Percentiles rank a stretch among this genome's conserved stretches.
Evolutionary conservation across 2,797 vertebrate genomes (phyloP).

Genomic region (Lacerta agilis): DNA sequence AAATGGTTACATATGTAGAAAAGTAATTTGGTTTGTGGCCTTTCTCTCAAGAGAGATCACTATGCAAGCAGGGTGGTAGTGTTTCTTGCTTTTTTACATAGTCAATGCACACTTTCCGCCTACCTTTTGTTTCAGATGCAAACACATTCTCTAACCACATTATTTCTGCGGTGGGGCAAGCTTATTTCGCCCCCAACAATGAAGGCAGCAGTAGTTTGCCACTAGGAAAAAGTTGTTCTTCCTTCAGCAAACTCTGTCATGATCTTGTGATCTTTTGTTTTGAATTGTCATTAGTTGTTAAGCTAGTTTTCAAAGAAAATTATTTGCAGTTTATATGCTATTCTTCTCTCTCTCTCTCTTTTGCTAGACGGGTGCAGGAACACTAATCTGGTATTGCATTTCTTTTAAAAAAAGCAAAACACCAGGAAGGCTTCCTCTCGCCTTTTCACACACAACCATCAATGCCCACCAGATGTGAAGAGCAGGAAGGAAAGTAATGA

Average conservation of each 20-base stretch:
- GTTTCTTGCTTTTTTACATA: too few relatives aligned
- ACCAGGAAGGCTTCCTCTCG: not conserved
- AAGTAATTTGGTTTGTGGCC: not conserved
- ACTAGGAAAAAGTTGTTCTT: not conserved
- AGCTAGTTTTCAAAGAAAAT: too few relatives aligned
- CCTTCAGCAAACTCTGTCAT: not conserved
- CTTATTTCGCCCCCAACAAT: not conserved
- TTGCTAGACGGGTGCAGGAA: not conserved
- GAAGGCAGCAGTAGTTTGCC: not conserved
- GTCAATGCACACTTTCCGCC: not conserved
- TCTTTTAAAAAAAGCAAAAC: not conserved
- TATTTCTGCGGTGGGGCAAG: not conserved
- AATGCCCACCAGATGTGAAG: conserved; percentile 5
- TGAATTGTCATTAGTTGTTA: not conserved
- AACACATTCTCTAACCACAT: not conserved
- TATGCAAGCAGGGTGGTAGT: too few relatives aligned
- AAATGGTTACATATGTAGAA: not conserved
- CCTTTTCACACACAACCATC: not conserved
- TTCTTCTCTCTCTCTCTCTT: not conserved
- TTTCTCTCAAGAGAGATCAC: not conserved
- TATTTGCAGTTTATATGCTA: not conserved
- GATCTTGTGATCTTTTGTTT: not conserved
- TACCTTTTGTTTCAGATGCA: not conserved
- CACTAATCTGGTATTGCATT: too few relatives aligned
- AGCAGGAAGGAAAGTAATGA: conserved; percentile 1